A percentile compares a stretch with the other conserved stretches of the same genome.
These are phyloP conservation scores for Oncorhynchus nerka DNA, from an alignment of 2,113 vertebrate species.

Conservation along the genomic window DNA sequence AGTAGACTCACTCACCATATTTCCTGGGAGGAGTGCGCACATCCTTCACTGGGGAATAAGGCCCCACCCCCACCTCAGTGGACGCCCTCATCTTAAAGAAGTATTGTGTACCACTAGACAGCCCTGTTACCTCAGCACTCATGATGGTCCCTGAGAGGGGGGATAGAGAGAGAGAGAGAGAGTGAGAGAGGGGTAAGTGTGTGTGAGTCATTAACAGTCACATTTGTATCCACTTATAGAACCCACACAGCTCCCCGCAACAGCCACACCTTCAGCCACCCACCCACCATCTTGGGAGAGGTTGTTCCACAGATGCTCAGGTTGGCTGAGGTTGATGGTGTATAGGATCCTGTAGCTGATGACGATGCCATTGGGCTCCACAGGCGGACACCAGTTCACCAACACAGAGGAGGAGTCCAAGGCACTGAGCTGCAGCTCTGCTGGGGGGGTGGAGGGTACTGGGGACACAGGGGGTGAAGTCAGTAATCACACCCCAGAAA, in stretches of 20 bases:
- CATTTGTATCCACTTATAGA: no score
- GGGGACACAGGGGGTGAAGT: conserved; percentile 32
- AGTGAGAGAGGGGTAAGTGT: neutral
- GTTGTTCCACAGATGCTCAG: conserved; percentile 88
- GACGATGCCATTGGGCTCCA: conserved; percentile 92
- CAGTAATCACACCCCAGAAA: conserved; percentile 57
- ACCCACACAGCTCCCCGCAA: no score
- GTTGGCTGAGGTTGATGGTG: conserved; percentile 82
- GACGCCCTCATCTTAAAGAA: conserved; percentile 95
- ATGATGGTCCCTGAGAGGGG: conserved; percentile 81
- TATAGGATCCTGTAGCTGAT: conserved; percentile 88
- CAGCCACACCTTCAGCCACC: neutral
- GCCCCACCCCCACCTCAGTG: conserved; percentile 87
- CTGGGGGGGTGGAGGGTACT: conserved; percentile 90
- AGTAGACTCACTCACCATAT: conserved; percentile 57
- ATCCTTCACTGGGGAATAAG: conserved; percentile 86
- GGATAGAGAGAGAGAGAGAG: conserved; percentile 3
- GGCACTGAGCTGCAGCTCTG: conserved; percentile 85
- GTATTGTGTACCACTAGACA: conserved; percentile 85
- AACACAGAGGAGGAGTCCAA: conserved; percentile 86
- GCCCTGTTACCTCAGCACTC: conserved; percentile 84
- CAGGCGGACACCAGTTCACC: conserved; percentile 91
- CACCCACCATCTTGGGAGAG: conserved; percentile 85
- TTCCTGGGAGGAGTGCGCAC: conserved; percentile 82
- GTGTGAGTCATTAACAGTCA: neutral